phyloP scores from a whole-genome alignment of 2,888 invertebrate genomes.

The Melieria picta region DNA sequence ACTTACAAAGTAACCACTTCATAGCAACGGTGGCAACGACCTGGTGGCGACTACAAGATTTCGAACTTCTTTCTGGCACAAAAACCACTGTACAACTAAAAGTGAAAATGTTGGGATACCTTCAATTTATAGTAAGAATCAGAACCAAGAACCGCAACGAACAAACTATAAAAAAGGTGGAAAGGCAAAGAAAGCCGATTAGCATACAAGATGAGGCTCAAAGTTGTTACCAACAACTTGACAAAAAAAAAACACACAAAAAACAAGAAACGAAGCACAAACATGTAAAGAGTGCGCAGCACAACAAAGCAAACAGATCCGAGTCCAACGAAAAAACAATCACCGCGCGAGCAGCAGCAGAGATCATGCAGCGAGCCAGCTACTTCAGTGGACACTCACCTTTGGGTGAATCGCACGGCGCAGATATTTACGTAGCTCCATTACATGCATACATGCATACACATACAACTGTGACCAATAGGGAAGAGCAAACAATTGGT shows the following conservation, averaged over 20 bases:
- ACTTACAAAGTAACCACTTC: slow-evolving; percentile 25
- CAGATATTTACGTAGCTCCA: neutral
- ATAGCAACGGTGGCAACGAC: neutral
- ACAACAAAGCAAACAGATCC: neutral
- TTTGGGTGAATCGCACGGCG: neutral
- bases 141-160: neutral
- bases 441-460: too few species aligned
- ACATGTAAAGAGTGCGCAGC: neutral
- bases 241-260: neutral
- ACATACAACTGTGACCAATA: too few species aligned
- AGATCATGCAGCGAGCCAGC: slow-evolving; percentile 1
- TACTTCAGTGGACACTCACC: slow-evolving; percentile 9
- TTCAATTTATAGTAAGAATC: slow-evolving; percentile 25
- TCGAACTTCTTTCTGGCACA: slow-evolving; percentile 19
- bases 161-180: slow-evolving; percentile 5
- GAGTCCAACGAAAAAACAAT: neutral
- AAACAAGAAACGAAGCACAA: neutral
- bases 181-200: slow-evolving; percentile 29
- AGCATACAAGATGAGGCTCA: slow-evolving; percentile 18
- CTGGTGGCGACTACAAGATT: neutral
- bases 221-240: neutral
- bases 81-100: slow-evolving; percentile 31
- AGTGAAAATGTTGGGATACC: slow-evolving; percentile 29
- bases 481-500: too few species aligned
- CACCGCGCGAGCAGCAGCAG: slow-evolving; percentile 1